phyloP scores from a whole-genome alignment of 2,888 invertebrate genomes.

The Blera fallax region DNA sequence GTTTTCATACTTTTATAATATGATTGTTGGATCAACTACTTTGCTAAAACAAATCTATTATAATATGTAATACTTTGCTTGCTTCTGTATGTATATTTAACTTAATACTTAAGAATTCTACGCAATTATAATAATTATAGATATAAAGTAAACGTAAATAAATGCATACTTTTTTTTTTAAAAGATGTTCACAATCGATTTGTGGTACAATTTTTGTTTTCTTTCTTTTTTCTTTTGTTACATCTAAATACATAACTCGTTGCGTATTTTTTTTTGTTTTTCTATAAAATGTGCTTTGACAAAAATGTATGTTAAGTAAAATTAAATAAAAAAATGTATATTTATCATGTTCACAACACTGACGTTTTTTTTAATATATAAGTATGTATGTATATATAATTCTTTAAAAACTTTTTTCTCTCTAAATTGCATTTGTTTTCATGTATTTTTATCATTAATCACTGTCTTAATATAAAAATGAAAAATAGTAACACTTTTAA shows the following conservation, averaged over 20 bases:
- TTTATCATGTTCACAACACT: constrained; percentile 68
- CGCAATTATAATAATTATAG: constrained; percentile 47
- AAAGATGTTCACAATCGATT: constrained; percentile 42
- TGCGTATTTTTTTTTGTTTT: constrained; percentile 38
- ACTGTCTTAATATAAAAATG: constrained; percentile 25
- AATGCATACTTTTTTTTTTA: constrained; percentile 58
- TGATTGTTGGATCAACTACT: constrained; percentile 51
- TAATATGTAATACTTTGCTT: constrained; percentile 38
- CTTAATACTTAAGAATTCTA: constrained; percentile 50
- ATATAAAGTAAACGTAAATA: constrained; percentile 60
- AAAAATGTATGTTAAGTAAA: constrained; percentile 34
- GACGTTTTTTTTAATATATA: constrained; percentile 24
- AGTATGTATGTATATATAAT: constrained; percentile 2
- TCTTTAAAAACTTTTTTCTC: constrained; percentile 13
- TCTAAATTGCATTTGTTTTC: constrained; percentile 28
- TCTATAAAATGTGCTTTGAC: constrained; percentile 61
- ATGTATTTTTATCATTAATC: constrained; percentile 39
- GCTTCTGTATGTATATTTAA: constrained; percentile 14
- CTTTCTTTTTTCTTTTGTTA: constrained; percentile 12
- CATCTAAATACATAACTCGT: constrained; percentile 48
- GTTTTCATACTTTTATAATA: background rate
- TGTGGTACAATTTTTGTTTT: constrained; percentile 12
- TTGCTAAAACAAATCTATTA: constrained; percentile 48
- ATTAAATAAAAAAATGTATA: constrained; percentile 40
- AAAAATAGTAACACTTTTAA: constrained; percentile 30